Evolutionary conservation across 2,113 vertebrate species (phyloP).

Genomic region (Laterallus jamaicensis): DNA sequence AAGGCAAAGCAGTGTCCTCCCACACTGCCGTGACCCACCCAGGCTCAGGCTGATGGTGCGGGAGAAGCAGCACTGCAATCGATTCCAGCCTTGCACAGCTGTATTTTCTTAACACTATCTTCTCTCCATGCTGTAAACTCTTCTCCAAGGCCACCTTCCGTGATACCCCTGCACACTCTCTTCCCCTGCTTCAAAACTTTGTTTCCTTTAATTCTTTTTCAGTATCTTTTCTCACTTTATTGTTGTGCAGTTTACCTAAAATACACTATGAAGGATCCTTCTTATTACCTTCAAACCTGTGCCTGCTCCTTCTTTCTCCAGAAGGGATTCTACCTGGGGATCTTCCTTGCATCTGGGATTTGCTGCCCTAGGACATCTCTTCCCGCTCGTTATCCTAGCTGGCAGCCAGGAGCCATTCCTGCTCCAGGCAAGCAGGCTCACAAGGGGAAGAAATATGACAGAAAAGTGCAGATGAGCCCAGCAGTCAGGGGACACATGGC

Average conservation of each 20-base stretch:
- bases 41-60: not conserved
- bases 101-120: not conserved
- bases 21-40: rapidly evolving
- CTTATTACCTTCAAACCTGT: not conserved
- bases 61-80: not conserved
- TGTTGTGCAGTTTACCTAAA: not conserved
- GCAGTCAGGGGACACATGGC: not conserved
- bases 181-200: not conserved
- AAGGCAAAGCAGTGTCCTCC: not conserved
- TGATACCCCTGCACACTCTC: not conserved
- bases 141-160: not conserved
- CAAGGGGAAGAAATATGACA: not conserved
- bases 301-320: not conserved
- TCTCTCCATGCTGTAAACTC: not conserved
- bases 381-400: not conserved
- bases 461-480: not conserved
- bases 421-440: not conserved
- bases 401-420: not conserved
- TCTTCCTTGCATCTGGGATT: not conserved
- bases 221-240: not conserved
- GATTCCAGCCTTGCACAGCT: not conserved
- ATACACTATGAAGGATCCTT: not conserved
- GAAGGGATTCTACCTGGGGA: not conserved
- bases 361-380: not conserved
- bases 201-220: not conserved